Percentiles rank a stretch among this genome's conserved stretches.
These are phyloP conservation scores for Varanus salvator DNA, from an alignment of 2,113 vertebrate species.

Conservation along the genomic window DNA sequence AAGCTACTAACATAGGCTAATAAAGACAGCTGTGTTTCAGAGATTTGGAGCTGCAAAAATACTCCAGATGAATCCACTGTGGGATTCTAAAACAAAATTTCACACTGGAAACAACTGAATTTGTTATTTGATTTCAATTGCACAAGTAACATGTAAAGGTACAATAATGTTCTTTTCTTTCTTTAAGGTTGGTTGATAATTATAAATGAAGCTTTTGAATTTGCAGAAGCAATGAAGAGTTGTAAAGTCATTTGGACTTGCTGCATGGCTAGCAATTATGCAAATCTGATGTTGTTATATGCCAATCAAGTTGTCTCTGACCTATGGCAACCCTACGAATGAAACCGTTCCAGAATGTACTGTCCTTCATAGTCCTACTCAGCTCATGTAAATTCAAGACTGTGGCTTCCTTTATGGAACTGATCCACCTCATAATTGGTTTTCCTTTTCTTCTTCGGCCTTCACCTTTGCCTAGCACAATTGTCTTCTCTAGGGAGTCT, in stretches of 20 bases:
- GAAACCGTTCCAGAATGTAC: too few species aligned
- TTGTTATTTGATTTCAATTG: conserved; percentile 34
- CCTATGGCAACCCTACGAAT: too few species aligned
- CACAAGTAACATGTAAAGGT: conserved; percentile 2
- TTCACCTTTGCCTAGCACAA: too few species aligned
- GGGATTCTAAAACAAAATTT: background rate
- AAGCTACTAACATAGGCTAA: conserved; percentile 14
- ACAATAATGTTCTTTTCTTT: background rate
- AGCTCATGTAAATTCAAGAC: too few species aligned
- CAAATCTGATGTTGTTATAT: background rate
- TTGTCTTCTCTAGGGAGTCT: too few species aligned
- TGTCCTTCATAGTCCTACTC: too few species aligned
- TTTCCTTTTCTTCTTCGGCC: too few species aligned
- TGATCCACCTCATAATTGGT: too few species aligned
- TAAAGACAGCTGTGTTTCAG: conserved; percentile 45
- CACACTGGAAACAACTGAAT: conserved; percentile 25
- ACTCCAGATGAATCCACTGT: conserved; percentile 29
- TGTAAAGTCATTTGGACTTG: background rate
- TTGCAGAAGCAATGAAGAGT: background rate
- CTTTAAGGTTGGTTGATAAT: background rate
- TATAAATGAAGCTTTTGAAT: conserved; percentile 12
- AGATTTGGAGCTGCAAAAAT: conserved; percentile 40
- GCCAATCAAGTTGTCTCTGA: too few species aligned
- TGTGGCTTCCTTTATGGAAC: too few species aligned
- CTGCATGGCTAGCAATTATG: background rate